Conservation (phyloP, 2,888 invertebrate species). For the Microplitis manilae region DNA sequence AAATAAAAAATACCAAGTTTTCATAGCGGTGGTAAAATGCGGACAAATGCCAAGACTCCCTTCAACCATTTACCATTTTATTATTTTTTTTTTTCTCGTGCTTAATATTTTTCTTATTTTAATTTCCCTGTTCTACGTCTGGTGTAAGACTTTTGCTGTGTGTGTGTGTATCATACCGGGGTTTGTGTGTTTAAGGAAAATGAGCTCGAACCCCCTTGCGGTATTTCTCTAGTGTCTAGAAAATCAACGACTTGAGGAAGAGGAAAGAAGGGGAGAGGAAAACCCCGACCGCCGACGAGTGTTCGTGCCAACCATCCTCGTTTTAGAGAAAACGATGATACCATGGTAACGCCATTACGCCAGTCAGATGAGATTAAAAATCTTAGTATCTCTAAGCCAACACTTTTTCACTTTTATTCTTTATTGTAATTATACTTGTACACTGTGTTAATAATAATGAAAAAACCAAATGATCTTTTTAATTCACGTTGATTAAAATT, state of each 20-base stretch:
- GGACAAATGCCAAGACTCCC: constrained; percentile 36
- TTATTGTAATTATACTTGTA: constrained; percentile 14
- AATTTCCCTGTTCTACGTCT: background rate
- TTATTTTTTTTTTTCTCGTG: constrained; percentile 23
- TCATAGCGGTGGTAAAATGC: constrained; percentile 29
- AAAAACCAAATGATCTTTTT: background rate
- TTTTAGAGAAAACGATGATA: constrained; percentile 28
- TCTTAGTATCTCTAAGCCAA: constrained; percentile 45
- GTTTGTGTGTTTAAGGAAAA: constrained; percentile 45
- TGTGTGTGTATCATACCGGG: constrained; percentile 8
- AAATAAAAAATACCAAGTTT: constrained; percentile 6
- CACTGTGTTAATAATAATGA: background rate
- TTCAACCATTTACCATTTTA: constrained; percentile 4
- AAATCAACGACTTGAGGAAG: background rate
- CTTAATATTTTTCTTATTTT: constrained; percentile 14
- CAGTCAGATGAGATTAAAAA: constrained; percentile 52
- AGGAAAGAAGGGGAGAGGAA: background rate
- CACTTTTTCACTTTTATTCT: constrained; percentile 37
- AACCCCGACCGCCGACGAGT: constrained; percentile 28
- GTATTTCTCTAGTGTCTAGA: constrained; percentile 1
- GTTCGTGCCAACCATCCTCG: constrained; percentile 38
- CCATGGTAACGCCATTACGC: constrained; percentile 48
- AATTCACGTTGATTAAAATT: too few relatives aligned
- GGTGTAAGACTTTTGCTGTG: background rate
- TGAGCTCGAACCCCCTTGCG: constrained; percentile 37